Percentiles rank a stretch among this genome's conserved stretches.
These are phyloP conservation scores for Centrocercus urophasianus DNA, from an alignment of 2,113 vertebrate genomes.

Conservation along the genomic window DNA sequence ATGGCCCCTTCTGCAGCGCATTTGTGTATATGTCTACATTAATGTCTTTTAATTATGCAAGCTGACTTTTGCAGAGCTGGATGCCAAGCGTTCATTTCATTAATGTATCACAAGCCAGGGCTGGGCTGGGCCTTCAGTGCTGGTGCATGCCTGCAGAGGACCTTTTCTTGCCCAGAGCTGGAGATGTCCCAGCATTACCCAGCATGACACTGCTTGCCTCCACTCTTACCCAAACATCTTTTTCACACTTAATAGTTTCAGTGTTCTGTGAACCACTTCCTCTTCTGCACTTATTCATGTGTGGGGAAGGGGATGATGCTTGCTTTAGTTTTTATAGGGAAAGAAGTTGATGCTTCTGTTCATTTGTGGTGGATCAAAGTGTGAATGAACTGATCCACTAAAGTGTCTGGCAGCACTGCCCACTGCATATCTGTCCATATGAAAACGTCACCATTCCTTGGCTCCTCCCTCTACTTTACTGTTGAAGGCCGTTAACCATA, in stretches of 20 bases:
- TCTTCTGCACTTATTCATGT: rapidly evolving
- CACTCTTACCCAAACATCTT: background rate
- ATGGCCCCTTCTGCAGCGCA: background rate
- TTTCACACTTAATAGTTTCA: background rate
- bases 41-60: background rate
- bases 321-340: background rate
- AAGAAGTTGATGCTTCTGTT: background rate
- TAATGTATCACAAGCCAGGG: background rate
- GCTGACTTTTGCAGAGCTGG: background rate
- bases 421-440: background rate
- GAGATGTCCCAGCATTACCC: background rate
- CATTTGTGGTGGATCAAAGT: background rate
- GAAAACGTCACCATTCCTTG: background rate
- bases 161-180: background rate
- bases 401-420: background rate
- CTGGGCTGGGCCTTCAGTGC: background rate
- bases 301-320: background rate
- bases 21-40: background rate
- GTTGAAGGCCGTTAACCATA: background rate
- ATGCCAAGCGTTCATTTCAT: background rate
- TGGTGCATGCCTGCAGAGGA: background rate
- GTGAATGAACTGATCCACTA: background rate
- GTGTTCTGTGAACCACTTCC: background rate
- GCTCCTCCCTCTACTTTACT: background rate
- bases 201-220: background rate